Base-by-base conservation (phyloP, 1,140 invertebrate species). In the Calephelis nemesis region DNA sequence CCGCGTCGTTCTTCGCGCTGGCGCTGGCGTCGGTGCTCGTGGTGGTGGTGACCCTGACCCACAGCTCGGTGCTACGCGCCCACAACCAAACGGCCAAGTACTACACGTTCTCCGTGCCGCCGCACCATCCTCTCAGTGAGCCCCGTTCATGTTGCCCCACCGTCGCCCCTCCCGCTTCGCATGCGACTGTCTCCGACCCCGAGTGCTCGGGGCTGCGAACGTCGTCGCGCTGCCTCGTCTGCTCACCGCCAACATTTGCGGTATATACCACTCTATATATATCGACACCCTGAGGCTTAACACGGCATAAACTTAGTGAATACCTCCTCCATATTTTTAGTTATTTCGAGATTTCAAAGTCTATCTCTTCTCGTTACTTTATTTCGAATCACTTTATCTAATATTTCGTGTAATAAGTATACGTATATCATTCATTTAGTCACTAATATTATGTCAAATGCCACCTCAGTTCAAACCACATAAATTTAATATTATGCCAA, bases 21-120 rank as follows among this genome's bases (percentile, higher is more conserved):
- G 93, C 95, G 52, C 92, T 94, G 70, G 94, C 95, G 47, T 94
- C 94, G 64, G 92, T 96, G 40, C 93, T 96, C 52, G 94, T 94
- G 71, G 94, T 96, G 76, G 93, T 96, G 74, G 92, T 96, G 74
- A 96, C 95, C 47, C 92, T 96, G 73, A 96, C 95, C 9, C 95
- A 95, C 85, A 93, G 93, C 78, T 93, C 90, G 58, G 92, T 93
- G 74, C 87, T 93, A 63, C 93, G 92, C 81, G 87, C 88, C 30
- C 92, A 92, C 84, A 93, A 93, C 79, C 86, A 91, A 81, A 93
- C 93, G 73, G 92, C 93, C 80, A 94, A 94, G 87, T 92, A 93
- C 89, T 94, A 94, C 83, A 94, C 93, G 83, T 94, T 93, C 86
- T 93, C 93, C 79, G 93, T 93, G 78, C 88, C 90, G 82, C 88